These are phyloP conservation scores for Tetranychus truncatus DNA, from an alignment of 2,888 invertebrate genomes.

Conservation along the genomic window DNA sequence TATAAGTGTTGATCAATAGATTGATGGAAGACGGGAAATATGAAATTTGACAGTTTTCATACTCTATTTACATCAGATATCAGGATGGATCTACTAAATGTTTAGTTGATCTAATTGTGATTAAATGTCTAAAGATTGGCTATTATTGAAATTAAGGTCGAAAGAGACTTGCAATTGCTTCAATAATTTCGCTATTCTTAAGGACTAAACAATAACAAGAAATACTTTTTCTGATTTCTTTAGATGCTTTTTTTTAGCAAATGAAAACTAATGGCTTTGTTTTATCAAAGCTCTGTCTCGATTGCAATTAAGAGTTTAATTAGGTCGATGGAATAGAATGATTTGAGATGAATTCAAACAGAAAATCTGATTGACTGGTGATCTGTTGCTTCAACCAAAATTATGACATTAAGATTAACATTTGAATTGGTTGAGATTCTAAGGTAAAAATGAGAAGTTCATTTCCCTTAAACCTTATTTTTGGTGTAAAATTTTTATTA, in stretches of 20 bases:
- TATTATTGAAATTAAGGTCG: background rate
- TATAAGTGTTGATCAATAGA: no score
- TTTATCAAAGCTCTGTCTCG: no score
- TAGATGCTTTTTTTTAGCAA: no score
- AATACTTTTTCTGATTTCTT: no score
- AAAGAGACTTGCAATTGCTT: background rate
- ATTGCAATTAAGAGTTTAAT: background rate
- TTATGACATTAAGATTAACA: background rate
- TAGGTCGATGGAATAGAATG: background rate
- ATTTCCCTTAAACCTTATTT: background rate
- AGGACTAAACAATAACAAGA: no score
- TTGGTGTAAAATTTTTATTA: background rate
- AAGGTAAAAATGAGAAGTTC: background rate
- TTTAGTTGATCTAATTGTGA: background rate
- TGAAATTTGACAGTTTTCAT: background rate
- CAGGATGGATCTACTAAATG: background rate
- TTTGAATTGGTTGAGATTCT: background rate
- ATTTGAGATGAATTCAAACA: background rate
- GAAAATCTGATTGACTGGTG: no score
- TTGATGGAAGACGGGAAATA: no score
- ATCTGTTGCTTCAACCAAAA: no score
- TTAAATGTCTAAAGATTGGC: background rate
- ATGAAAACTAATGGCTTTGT: no score
- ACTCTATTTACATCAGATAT: background rate
- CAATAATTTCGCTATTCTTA: background rate